Base-by-base conservation (phyloP, 2,113 vertebrate genomes). In the Pseudonaja textilis region DNA sequence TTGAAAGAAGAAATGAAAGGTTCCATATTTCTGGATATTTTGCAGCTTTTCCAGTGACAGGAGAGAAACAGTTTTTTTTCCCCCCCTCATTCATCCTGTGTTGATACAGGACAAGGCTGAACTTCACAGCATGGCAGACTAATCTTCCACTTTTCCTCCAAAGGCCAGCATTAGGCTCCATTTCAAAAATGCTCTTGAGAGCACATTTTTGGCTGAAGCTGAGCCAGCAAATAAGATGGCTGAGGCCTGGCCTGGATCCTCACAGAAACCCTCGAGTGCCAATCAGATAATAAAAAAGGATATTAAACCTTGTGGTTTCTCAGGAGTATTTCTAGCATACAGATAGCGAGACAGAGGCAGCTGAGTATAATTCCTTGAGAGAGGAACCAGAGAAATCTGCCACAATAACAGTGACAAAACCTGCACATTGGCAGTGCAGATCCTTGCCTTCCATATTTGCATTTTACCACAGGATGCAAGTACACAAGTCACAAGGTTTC, bases 281-380 rank as follows among this genome's bases (percentile, higher is more conserved):
- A 96, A 91, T 4, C n/a, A 96, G 97, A 96, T 97, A 97, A 96
- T 94, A 94, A 96, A 93, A 95, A 92, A 95, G 91, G 95, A 97
- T 96, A 96, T 96, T 96, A 96, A 97, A 96, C 95, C 93, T 94
- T 94, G 89, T 91, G 94, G 95, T 95, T 94, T 96, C 91, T 95
- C 95, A 93, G 94, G 85, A 94, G 88, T 94, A 6, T 97, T 96
- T 96, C 96, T 96, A 94, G 95, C 94, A 94, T 94, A 85, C 0
- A 42, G 95, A 56, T 93, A 97, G 92, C n/a, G 22, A 86, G 45
- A 9, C 29, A 61, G 92, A 95, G 95, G 96, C 96, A 91, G 96
- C 93, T 95, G n/a, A 93, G 93, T 96, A 94, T 93, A 25, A 52
- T 87, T 93, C 95, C 94, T 94, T 92, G 93, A 95, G 93, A 81